These are phyloP conservation scores for Centropyge bicolor DNA, from an alignment of 2,797 vertebrate species.

Conservation along the genomic window DNA sequence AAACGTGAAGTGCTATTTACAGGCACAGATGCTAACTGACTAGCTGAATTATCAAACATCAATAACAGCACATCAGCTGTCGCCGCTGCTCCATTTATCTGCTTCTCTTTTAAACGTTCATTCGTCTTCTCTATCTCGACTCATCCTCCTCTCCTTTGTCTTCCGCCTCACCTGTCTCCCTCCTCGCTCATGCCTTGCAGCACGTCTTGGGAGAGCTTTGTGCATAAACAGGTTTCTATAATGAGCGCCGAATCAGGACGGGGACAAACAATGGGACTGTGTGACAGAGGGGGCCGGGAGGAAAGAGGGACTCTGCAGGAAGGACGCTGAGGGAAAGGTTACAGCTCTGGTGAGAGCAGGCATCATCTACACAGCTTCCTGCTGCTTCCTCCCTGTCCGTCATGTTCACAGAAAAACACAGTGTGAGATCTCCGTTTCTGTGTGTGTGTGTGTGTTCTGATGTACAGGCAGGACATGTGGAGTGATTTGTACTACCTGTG, in stretches of 20 bases:
- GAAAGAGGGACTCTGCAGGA: constrained; percentile 49
- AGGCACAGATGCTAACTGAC: not conserved
- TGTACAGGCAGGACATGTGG: constrained; percentile 14
- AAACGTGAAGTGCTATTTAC: not conserved
- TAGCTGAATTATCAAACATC: not conserved
- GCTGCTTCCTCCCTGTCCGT: constrained; percentile 63
- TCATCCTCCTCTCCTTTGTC: constrained; percentile 29
- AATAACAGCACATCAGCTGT: not conserved
- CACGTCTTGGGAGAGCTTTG: constrained; percentile 48
- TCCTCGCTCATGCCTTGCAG: constrained; percentile 48
- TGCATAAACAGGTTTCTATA: constrained; percentile 69
- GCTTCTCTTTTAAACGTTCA: constrained; percentile 13
- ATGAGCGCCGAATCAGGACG: constrained; percentile 57
- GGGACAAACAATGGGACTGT: constrained; percentile 58
- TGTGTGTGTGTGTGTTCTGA: constrained; percentile 17
- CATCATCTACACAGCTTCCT: constrained; percentile 56
- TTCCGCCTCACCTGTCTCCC: constrained; percentile 31
- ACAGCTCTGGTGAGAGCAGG: constrained; percentile 60
- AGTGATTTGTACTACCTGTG: constrained; percentile 32
- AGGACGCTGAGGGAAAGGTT: constrained; percentile 73
- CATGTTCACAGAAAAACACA: constrained; percentile 56
- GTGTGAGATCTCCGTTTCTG: constrained; percentile 26
- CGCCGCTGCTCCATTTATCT: not conserved
- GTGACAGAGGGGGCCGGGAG: constrained; percentile 41
- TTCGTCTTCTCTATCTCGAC: not conserved